A percentile compares a stretch with the other conserved stretches of the same genome.
Conservation (phyloP, 1,140 invertebrate genomes). For the Aporrectodea caliginosa region DNA sequence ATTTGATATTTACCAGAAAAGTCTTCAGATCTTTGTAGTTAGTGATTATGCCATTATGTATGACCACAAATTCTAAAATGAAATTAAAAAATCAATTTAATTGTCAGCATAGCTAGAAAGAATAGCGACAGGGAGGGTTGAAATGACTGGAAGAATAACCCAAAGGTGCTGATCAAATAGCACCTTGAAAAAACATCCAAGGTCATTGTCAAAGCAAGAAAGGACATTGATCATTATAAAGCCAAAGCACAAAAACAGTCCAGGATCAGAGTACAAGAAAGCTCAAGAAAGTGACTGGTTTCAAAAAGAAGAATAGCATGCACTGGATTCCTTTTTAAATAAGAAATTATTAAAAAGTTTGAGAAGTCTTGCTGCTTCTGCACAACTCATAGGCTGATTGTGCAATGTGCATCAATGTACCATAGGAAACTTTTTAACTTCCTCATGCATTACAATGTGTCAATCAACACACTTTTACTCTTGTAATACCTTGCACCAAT, state of each 20-base stretch:
- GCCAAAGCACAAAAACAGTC: neutral
- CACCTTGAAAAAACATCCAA: neutral
- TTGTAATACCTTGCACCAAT: too few relatives aligned
- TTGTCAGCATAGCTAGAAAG: neutral
- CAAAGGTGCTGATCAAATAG: neutral
- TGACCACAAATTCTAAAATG: constrained; percentile 79
- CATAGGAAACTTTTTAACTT: too few relatives aligned
- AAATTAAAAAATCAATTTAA: constrained; percentile 12
- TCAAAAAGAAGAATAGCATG: neutral
- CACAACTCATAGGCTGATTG: too few relatives aligned
- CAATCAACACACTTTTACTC: too few relatives aligned
- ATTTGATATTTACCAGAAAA: constrained; percentile 68
- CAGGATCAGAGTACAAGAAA: neutral
- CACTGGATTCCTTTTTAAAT: too few relatives aligned
- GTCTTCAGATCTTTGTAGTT: constrained; percentile 99
- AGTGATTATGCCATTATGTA: constrained; percentile 98
- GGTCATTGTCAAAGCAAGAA: neutral
- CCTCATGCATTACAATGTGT: too few relatives aligned
- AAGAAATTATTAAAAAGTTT: too few relatives aligned
- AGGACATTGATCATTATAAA: neutral
- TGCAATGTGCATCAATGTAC: too few relatives aligned
- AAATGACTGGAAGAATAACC: neutral
- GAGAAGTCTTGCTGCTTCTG: too few relatives aligned
- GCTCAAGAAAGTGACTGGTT: neutral
- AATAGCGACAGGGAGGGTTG: neutral